A percentile compares a stretch with the other conserved stretches of the same genome.
Evolutionary conservation across 2,888 invertebrate species (phyloP).

Genomic region (Baronia brevicornis): DNA sequence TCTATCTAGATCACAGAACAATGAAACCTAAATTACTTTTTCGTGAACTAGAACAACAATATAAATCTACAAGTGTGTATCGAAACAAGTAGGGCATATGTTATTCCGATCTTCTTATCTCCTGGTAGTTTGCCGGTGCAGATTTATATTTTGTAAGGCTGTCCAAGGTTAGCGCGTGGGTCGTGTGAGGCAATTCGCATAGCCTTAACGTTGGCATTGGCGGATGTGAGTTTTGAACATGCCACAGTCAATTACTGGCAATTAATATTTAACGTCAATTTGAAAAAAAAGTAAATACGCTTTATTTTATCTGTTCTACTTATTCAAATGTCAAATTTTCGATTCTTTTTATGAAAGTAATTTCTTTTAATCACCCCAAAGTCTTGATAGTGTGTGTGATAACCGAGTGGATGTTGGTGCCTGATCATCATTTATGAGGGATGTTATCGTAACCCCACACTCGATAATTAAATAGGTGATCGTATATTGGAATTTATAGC

Average conservation of each 20-base stretch:
- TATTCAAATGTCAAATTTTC: slow-evolving; percentile 19
- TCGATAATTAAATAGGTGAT: too few species aligned
- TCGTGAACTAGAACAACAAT: too few species aligned
- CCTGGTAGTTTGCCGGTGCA: too few species aligned
- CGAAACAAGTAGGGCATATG: too few species aligned
- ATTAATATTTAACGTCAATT: slow-evolving; percentile 16
- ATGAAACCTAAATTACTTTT: too few species aligned
- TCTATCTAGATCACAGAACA: too few species aligned
- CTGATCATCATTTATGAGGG: too few species aligned
- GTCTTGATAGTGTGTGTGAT: slow-evolving; percentile 7
- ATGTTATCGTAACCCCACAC: too few species aligned
- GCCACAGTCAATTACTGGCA: background rate
- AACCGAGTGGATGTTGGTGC: too few species aligned
- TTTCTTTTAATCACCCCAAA: slow-evolving; percentile 14
- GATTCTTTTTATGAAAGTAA: slow-evolving; percentile 19
- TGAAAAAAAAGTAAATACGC: slow-evolving; percentile 14
- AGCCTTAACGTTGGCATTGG: slow-evolving; percentile 8
- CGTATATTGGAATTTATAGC: too few species aligned
- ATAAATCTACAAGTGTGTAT: too few species aligned
- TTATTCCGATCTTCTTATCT: too few species aligned
- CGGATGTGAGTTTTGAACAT: slow-evolving; percentile 1
- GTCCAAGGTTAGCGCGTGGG: slow-evolving; percentile 9
- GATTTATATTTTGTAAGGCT: slow-evolving; percentile 5
- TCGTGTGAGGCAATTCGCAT: slow-evolving; percentile 9
- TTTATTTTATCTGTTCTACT: slow-evolving; percentile 16